Base-by-base conservation (phyloP, 2,888 invertebrate genomes). In the Calephelis perditalis region DNA sequence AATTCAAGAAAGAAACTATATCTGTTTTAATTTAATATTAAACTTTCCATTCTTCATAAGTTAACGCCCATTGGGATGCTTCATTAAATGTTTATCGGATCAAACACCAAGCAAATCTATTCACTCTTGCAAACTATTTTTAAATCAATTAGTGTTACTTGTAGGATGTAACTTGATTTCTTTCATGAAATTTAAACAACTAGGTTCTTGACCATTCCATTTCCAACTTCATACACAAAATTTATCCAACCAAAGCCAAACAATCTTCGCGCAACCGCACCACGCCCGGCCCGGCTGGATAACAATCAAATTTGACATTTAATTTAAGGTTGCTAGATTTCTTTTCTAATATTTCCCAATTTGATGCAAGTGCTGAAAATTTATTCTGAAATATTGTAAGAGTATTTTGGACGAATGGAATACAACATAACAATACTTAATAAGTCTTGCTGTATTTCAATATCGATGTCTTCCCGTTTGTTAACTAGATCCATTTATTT, bases 31-130 rank as follows among this genome's bases (percentile, higher is more conserved):
- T 87, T 84, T 74, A 87, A 87, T 86, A 86, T 82, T 77, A 83
- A 79, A 71, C 74, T 79, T 78, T 74, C 78, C 77, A 70, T 74
- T 76, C 74, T 73, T 85, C 84, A 83, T 84, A 80, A 83, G 88
- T 84, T 81, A 83, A 87, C 89, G 89, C 89, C 89, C 89, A 88
- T 88, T 78, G 78, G 86, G 78, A 78, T 76, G 73, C 71, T 73
- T 75, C 78, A 75, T 73, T 69, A 65, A 63, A 68, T 72, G 63
- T 74, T 73, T 72, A 71, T 62, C 65, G 66, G 61, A 68, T 67
- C 68, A 70, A 75, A 64, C 69, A 74, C 71, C 70, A 73, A 68
- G 73, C 67, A 69, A 63, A 68, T 63, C 68, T 70, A 59, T 44
- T 59, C 60, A 46, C 57, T 64, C 45, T 49, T 45, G 52, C 44